A percentile compares a stretch with the other conserved stretches of the same genome.
These are phyloP conservation scores for Coregonus ussuriensis DNA, from an alignment of 2,797 vertebrate genomes.

Conservation along the genomic window DNA sequence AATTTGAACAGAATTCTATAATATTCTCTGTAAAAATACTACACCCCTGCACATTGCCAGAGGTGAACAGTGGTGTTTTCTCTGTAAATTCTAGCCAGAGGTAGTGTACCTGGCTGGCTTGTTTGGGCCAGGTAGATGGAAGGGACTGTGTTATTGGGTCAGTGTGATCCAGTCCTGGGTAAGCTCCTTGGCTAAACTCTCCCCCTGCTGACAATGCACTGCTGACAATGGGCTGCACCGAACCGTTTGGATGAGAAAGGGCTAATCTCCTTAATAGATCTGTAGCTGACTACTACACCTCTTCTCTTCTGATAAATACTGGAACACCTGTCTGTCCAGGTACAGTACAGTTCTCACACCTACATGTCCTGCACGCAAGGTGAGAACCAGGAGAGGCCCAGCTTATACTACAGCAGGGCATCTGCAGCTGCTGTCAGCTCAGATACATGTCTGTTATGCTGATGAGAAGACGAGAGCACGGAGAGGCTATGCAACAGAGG, in stretches of 20 bases:
- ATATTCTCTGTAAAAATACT: too few species aligned
- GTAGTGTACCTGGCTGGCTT: conserved; percentile 6
- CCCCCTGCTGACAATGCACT: conserved; percentile 70
- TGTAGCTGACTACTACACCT: conserved; percentile 72
- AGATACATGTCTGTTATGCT: too few species aligned
- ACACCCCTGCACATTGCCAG: background rate
- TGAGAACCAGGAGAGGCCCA: too few species aligned
- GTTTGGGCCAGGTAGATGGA: conserved; percentile 66
- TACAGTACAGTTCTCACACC: conserved; percentile 7
- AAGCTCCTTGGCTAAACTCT: conserved; percentile 79
- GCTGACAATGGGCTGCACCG: conserved; percentile 25
- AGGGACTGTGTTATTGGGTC: conserved; percentile 71
- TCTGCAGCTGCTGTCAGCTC: too few species aligned
- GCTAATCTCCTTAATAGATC: conserved; percentile 75
- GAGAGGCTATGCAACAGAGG: too few species aligned
- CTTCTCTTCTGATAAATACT: conserved; percentile 50
- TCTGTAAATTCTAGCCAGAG: background rate
- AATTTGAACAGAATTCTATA: too few species aligned
- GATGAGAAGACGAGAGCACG: too few species aligned
- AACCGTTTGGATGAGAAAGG: conserved; percentile 30
- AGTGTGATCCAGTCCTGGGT: conserved; percentile 72
- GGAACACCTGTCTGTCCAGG: conserved; percentile 61
- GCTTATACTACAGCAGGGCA: too few species aligned
- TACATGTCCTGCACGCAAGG: too few species aligned
- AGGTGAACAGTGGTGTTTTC: background rate